phyloP scores from a whole-genome alignment of 2,797 vertebrate species.

The Spinus pinus region DNA sequence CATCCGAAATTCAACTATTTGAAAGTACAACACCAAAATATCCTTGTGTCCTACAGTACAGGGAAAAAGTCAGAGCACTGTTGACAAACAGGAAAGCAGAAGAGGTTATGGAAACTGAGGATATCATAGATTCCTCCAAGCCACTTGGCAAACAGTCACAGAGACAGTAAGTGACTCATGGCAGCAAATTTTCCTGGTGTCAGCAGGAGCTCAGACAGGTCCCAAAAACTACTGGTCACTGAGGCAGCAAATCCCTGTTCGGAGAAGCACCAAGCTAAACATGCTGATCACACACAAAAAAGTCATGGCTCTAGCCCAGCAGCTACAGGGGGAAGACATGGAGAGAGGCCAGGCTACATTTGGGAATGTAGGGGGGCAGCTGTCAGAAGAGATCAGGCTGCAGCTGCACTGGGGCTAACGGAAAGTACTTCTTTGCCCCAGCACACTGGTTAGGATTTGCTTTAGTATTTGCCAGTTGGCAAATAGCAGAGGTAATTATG shows the following conservation, averaged over 20 bases:
- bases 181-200: background rate
- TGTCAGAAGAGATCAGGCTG: rapidly evolving
- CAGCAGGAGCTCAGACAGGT: background rate
- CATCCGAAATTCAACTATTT: background rate
- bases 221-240: background rate
- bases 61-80: background rate
- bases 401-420: background rate
- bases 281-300: rapidly evolving
- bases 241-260: background rate
- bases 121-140: background rate
- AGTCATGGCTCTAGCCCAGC: background rate
- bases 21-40: background rate
- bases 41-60: background rate
- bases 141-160: background rate
- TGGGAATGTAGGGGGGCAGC: background rate
- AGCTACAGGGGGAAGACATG: background rate
- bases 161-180: background rate
- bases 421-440: background rate
- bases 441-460: background rate
- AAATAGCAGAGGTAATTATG: background rate
- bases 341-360: background rate
- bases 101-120: background rate
- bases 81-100: background rate
- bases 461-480: background rate
- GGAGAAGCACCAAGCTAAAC: background rate